Evolutionary conservation across 2,888 invertebrate species (phyloP).

Genomic region (Spicauda simplicius): DNA sequence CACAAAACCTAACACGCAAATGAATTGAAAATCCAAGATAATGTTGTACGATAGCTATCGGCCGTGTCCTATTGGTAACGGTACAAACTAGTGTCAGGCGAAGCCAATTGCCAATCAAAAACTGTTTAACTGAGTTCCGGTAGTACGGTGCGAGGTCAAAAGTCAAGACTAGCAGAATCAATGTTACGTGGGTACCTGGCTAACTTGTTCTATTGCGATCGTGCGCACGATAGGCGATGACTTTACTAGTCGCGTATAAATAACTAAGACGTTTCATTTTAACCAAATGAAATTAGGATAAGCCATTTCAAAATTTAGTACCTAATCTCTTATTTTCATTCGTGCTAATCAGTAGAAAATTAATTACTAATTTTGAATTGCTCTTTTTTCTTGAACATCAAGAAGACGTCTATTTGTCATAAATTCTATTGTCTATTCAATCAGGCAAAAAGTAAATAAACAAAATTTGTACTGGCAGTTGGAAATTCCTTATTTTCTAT

Average conservation of each 20-base stretch:
- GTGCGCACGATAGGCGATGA: conserved; percentile 10
- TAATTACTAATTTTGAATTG: no score
- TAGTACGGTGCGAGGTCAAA: conserved; percentile 44
- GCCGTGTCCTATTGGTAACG: conserved; percentile 35
- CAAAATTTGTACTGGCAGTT: no score
- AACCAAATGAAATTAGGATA: no score
- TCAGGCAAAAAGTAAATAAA: no score
- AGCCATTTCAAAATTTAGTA: no score
- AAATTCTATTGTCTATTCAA: no score
- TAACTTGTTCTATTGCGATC: conserved; percentile 8
- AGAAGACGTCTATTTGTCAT: no score
- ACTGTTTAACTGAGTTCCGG: conserved; percentile 46
- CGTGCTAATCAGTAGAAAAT: no score
- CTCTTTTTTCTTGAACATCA: no score
- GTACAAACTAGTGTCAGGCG: conserved; percentile 43
- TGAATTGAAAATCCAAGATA: conserved; percentile 37
- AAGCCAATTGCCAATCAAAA: conserved; percentile 46
- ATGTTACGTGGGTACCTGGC: conserved; percentile 31
- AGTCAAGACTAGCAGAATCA: conserved; percentile 40
- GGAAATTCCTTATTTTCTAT: no score
- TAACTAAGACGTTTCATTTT: neutral
- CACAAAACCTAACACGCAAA: conserved; percentile 35
- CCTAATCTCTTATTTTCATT: no score
- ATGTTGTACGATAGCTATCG: conserved; percentile 37
- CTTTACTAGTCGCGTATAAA: neutral